A percentile compares a stretch with the other conserved stretches of the same genome.
Evolutionary conservation across 1,140 invertebrate genomes (phyloP).

Genomic region (Argopecten irradians): DNA sequence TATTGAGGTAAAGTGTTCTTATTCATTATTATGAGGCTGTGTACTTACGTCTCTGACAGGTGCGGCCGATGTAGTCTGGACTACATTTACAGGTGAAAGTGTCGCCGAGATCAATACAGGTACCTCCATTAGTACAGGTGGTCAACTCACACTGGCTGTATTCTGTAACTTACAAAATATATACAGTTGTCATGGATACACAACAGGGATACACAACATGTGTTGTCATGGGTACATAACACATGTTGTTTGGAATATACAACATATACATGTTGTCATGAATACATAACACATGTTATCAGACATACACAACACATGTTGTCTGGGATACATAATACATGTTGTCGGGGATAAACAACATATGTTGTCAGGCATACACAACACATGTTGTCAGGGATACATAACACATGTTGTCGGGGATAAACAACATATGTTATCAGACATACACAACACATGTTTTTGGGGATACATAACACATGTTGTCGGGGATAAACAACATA

Average conservation of each 20-base stretch:
- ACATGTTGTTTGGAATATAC: no score
- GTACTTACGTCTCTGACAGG: constrained; percentile 80
- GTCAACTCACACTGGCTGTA: constrained; percentile 68
- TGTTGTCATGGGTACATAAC: not conserved
- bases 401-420: not conserved
- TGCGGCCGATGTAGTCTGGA: constrained; percentile 82
- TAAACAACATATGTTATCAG: not conserved
- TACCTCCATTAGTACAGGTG: constrained; percentile 71
- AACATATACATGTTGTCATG: no score
- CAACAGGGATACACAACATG: not conserved
- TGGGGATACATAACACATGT: not conserved
- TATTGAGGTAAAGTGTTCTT: no score
- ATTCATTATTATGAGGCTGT: no score
- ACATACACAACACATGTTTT: not conserved
- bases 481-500: no score
- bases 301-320: no score
- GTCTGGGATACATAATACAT: no score
- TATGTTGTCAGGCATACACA: not conserved
- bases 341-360: no score
- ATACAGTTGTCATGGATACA: not conserved
- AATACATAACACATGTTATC: not conserved
- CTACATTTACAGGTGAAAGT: constrained; percentile 71
- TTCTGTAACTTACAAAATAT: constrained; percentile 49
- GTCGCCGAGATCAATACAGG: constrained; percentile 69
- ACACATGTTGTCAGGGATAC: not conserved